Evolutionary conservation across 2,888 invertebrate species (phyloP).

Genomic region (Epirrhoe tristata): DNA sequence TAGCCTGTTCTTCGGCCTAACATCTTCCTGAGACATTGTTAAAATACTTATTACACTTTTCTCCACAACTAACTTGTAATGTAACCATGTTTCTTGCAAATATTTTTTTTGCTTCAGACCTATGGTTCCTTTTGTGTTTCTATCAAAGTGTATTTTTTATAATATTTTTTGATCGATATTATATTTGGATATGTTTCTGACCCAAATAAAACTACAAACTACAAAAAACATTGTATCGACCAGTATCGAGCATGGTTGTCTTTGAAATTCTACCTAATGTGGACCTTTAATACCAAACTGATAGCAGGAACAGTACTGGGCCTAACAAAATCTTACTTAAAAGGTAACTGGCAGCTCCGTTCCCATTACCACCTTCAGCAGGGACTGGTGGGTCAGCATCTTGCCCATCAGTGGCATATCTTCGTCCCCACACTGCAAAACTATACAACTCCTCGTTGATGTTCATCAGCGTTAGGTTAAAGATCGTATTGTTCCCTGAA

Average conservation of each 20-base stretch:
- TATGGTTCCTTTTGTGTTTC: no score
- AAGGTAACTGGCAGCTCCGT: slow-evolving; percentile 29
- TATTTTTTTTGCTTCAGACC: no score
- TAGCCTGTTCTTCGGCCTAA: no score
- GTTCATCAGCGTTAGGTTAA: slow-evolving; percentile 55
- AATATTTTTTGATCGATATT: no score
- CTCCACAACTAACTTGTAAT: no score
- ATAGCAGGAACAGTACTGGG: slow-evolving; percentile 20
- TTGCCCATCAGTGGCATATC: slow-evolving; percentile 73
- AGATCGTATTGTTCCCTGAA: slow-evolving; percentile 45
- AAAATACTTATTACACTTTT: no score
- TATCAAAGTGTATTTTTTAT: no score
- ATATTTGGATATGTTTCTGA: no score
- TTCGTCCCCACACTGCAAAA: slow-evolving; percentile 83
- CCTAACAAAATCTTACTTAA: slow-evolving; percentile 40
- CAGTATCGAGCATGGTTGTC: not conserved
- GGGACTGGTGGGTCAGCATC: slow-evolving; percentile 55
- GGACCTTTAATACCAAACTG: not conserved
- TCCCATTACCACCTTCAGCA: slow-evolving; percentile 34
- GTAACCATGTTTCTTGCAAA: no score
- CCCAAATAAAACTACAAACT: no score
- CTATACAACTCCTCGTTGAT: slow-evolving; percentile 67
- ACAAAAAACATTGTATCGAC: no score
- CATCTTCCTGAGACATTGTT: no score
- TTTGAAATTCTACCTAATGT: not conserved